Evolutionary conservation across 2,113 vertebrate species (phyloP).

Genomic region (Xiphophorus hellerii): DNA sequence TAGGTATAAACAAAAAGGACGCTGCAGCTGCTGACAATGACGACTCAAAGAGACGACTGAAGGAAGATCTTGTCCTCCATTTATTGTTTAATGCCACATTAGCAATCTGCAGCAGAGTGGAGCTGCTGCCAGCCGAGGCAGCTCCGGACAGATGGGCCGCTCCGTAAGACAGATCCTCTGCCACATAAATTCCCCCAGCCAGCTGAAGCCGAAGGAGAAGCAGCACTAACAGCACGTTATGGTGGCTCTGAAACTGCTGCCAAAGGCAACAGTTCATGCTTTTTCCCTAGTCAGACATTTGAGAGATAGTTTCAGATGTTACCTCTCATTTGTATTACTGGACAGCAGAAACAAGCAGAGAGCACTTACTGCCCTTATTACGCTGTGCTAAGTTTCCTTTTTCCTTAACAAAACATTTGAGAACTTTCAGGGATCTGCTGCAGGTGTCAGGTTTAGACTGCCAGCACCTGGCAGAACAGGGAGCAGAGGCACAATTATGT

Average conservation of each 20-base stretch:
- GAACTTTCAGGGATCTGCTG: neutral
- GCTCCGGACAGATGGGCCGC: slow-evolving; percentile 79
- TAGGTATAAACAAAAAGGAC: slow-evolving; percentile 22
- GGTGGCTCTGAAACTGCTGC: slow-evolving; percentile 52
- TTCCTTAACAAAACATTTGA: slow-evolving; percentile 9
- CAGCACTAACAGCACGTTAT: slow-evolving; percentile 73
- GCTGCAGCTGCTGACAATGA: slow-evolving; percentile 57
- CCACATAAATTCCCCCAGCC: slow-evolving; percentile 80
- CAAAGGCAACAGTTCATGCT: slow-evolving; percentile 72
- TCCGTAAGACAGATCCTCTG: slow-evolving; percentile 74
- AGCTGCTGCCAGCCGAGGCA: slow-evolving; percentile 71
- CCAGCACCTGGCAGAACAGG: neutral
- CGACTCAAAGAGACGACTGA: slow-evolving; percentile 64
- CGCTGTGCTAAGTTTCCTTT: slow-evolving; percentile 1
- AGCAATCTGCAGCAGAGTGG: slow-evolving; percentile 75
- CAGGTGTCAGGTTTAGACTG: neutral
- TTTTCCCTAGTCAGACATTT: slow-evolving; percentile 59
- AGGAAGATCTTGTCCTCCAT: slow-evolving; percentile 66
- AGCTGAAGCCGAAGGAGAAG: slow-evolving; percentile 64
- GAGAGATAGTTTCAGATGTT: slow-evolving; percentile 67
- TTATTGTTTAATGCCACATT: slow-evolving; percentile 81
- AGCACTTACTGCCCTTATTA: slow-evolving; percentile 13
- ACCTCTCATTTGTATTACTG: slow-evolving; percentile 57
- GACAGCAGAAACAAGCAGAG: slow-evolving; percentile 35
- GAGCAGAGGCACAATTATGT: neutral